Evolutionary conservation across 2,797 vertebrate genomes (phyloP).

Genomic region (Propithecus deckenii): DNA sequence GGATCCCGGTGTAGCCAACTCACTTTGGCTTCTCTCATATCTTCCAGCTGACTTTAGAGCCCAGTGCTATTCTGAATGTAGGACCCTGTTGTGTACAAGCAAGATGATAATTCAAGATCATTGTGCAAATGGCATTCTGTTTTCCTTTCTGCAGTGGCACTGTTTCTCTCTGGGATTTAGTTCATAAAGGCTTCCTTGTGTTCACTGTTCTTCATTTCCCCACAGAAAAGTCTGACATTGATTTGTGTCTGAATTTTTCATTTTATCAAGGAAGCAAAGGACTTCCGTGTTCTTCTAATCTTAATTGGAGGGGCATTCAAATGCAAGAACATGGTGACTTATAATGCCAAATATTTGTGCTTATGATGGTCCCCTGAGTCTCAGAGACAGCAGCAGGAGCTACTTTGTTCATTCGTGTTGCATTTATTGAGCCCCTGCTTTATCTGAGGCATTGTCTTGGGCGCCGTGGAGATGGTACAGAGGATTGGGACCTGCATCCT

Average conservation of each 20-base stretch:
- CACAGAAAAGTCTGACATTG: background rate
- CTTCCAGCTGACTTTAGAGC: background rate
- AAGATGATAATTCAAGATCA: background rate
- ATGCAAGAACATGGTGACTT: background rate
- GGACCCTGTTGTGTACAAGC: background rate
- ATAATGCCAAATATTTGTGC: background rate
- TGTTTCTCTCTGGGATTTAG: background rate
- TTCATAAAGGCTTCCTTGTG: background rate
- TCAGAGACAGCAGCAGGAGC: background rate
- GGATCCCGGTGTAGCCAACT: background rate
- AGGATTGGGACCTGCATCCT: background rate
- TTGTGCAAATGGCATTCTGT: background rate
- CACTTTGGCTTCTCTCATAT: background rate
- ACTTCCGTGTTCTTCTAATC: background rate
- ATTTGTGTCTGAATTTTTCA: background rate
- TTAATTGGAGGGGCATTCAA: background rate
- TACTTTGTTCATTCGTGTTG: background rate
- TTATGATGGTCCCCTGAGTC: background rate
- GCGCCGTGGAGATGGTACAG: background rate
- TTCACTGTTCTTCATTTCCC: background rate
- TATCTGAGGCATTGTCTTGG: background rate
- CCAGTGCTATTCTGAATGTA: background rate
- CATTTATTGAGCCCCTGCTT: background rate
- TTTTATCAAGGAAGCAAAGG: background rate
- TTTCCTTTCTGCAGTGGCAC: background rate